phyloP scores from a whole-genome alignment of 2,888 invertebrate species.

The Eudemis profundana region DNA sequence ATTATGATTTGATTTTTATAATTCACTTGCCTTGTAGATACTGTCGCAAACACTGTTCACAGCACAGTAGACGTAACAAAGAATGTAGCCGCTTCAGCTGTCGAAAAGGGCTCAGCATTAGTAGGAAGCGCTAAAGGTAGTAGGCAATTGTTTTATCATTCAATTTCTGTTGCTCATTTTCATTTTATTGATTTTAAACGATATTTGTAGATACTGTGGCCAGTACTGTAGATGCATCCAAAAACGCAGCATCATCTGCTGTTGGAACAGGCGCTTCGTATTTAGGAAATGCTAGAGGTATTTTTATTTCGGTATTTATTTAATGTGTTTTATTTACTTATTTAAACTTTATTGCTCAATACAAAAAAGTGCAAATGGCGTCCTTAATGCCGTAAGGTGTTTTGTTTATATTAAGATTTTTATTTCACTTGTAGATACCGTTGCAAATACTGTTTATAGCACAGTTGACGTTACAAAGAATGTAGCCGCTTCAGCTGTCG shows the following conservation, averaged over 20 bases:
- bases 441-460: constrained; percentile 57
- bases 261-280: constrained; percentile 61
- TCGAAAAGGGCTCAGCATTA: constrained; percentile 12
- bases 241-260: constrained; percentile 61
- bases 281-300: constrained; percentile 61
- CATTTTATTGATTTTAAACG: neutral
- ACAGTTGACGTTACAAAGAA: constrained; percentile 70
- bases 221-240: constrained; percentile 64
- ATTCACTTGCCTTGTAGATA: constrained; percentile 51
- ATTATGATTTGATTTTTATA: neutral
- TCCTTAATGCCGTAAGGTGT: too few relatives aligned
- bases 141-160: constrained; percentile 43
- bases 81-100: constrained; percentile 19
- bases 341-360: too few relatives aligned
- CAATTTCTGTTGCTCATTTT: constrained; percentile 28
- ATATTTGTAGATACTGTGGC: constrained; percentile 62
- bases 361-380: too few relatives aligned
- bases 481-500: constrained; percentile 60
- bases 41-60: constrained; percentile 48
- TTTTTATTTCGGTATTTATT: neutral
- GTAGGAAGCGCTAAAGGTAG: constrained; percentile 43
- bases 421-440: constrained; percentile 53
- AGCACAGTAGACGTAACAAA: constrained; percentile 23
- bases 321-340: neutral
- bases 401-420: neutral